Evolutionary conservation across 1,140 invertebrate species (phyloP).

Genomic region (Magallana gigas): DNA sequence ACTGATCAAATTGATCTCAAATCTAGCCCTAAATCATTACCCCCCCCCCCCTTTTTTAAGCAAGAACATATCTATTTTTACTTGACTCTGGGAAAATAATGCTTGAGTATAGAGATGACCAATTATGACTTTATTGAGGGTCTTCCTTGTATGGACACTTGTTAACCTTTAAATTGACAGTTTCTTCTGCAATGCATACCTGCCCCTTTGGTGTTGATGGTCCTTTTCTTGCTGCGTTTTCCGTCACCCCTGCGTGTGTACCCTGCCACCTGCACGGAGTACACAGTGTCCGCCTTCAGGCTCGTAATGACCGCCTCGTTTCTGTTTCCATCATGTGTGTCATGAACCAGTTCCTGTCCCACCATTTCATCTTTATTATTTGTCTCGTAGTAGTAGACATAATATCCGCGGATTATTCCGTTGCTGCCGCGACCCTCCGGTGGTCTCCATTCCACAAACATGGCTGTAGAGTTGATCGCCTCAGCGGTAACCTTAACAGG

Average conservation of each 20-base stretch:
- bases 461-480: conserved; percentile 94
- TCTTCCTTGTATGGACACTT: too few species aligned
- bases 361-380: conserved; percentile 67
- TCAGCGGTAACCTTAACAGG: conserved; percentile 93
- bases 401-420: conserved; percentile 97
- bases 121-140: too few species aligned
- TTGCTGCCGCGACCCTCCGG: conserved; percentile 94
- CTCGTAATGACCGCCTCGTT: conserved; percentile 91
- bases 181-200: conserved; percentile 64
- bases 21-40: too few species aligned
- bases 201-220: conserved; percentile 94
- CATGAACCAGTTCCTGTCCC: conserved; percentile 62
- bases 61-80: too few species aligned
- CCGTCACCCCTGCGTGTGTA: conserved; percentile 97
- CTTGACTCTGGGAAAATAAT: too few species aligned
- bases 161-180: too few species aligned
- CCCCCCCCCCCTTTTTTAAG: too few species aligned
- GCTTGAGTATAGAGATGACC: too few species aligned
- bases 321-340: conserved; percentile 81
- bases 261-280: conserved; percentile 91
- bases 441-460: conserved; percentile 94
- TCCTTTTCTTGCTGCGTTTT: conserved; percentile 88
- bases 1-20: too few species aligned
- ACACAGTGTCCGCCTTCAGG: conserved; percentile 94
- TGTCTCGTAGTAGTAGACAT: conserved; percentile 89